A percentile compares a stretch with the other conserved stretches of the same genome.
phyloP scores from a whole-genome alignment of 1,140 invertebrate genomes.

The Euwallacea similis region DNA sequence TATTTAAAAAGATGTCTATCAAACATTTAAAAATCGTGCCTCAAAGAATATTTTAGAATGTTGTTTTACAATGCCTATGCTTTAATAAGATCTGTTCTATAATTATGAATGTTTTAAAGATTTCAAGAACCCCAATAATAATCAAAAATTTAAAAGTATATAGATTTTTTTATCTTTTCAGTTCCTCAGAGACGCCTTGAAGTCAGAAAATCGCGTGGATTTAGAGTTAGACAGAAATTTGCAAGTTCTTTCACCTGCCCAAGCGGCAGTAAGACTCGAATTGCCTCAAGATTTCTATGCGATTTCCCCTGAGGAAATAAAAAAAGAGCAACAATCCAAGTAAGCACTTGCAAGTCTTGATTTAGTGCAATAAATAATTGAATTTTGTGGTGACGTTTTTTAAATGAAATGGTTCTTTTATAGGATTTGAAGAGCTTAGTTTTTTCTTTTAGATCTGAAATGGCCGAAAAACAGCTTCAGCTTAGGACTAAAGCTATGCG shows the following conservation, averaged over 20 bases:
- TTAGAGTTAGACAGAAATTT: constrained; percentile 83
- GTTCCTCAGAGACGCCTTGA: constrained; percentile 71
- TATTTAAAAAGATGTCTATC: too few species aligned
- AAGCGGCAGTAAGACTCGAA: constrained; percentile 66
- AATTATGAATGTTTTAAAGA: not conserved
- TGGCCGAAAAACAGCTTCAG: constrained; percentile 77
- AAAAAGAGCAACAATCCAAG: constrained; percentile 78
- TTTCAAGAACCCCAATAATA: not conserved
- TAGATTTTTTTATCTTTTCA: constrained; percentile 50
- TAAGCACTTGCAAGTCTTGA: constrained; percentile 46
- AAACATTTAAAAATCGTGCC: too few species aligned
- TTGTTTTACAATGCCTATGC: not conserved
- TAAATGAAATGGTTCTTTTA: too few species aligned
- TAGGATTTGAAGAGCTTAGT: not conserved
- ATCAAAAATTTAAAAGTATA: not conserved
- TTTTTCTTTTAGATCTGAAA: constrained; percentile 64
- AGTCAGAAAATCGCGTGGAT: constrained; percentile 76
- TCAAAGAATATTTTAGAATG: constrained; percentile 17
- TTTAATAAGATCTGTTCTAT: not conserved
- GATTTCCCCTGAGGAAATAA: constrained; percentile 78
- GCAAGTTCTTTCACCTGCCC: constrained; percentile 79
- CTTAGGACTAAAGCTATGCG: constrained; percentile 90
- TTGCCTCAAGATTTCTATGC: constrained; percentile 84
- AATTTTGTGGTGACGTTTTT: too few species aligned
- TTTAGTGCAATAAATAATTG: not conserved